Conservation (phyloP, 2,797 vertebrate genomes). For the Chaunax sp. region DNA sequence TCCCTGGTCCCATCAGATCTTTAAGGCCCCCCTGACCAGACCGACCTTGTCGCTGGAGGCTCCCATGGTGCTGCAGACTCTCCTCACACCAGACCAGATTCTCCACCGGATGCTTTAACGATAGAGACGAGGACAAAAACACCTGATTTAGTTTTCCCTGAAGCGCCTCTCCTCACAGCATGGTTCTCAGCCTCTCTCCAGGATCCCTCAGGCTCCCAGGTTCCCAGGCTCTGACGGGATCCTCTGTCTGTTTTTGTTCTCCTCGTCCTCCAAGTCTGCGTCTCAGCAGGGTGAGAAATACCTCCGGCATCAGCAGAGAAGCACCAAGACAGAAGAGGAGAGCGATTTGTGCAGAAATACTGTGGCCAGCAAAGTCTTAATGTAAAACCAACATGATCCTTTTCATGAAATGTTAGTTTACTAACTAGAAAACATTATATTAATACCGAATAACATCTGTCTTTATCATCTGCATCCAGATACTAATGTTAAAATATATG, state of each 20-base stretch:
- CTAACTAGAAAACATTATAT: too few relatives aligned
- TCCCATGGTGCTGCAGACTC: constrained; percentile 67
- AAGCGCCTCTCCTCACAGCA: constrained; percentile 69
- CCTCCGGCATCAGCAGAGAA: constrained; percentile 49
- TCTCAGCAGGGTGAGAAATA: constrained; percentile 84
- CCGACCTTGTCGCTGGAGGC: constrained; percentile 71
- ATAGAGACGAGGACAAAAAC: constrained; percentile 34
- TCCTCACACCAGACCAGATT: constrained; percentile 30
- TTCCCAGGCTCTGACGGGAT: constrained; percentile 56
- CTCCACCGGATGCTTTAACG: constrained; percentile 22
- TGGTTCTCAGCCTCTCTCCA: constrained; percentile 28
- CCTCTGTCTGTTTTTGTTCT: constrained; percentile 20
- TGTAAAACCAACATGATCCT: too few relatives aligned
- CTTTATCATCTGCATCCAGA: too few relatives aligned
- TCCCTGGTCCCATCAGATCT: too few relatives aligned
- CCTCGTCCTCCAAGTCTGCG: constrained; percentile 44
- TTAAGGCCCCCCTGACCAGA: neutral
- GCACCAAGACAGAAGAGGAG: constrained; percentile 20
- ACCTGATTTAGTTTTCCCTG: constrained; percentile 25
- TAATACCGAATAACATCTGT: too few relatives aligned
- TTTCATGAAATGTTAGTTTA: too few relatives aligned
- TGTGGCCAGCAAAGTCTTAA: too few relatives aligned
- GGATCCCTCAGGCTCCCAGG: constrained; percentile 70
- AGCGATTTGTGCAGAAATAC: neutral
- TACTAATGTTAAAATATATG: too few relatives aligned